A percentile compares a stretch with the other conserved stretches of the same genome.
phyloP scores from a whole-genome alignment of 1,140 invertebrate genomes.

The Oryzaephilus surinamensis region DNA sequence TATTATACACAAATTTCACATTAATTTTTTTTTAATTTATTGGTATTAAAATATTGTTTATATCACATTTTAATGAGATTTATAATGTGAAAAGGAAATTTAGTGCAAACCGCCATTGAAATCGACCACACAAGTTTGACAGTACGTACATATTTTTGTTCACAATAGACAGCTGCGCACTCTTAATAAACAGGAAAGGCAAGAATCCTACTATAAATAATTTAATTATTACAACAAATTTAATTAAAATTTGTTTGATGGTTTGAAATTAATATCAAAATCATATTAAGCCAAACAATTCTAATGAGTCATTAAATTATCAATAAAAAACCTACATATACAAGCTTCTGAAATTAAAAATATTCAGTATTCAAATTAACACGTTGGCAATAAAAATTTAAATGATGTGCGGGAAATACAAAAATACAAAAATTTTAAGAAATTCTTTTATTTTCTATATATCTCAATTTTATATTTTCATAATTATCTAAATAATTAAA shows the following conservation, averaged over 20 bases:
- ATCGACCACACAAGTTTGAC: slow-evolving; percentile 15
- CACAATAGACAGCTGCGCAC: slow-evolving; percentile 4
- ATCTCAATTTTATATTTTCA: no score
- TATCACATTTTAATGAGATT: slow-evolving; percentile 17
- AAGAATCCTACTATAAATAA: neutral
- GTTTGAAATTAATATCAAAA: no score
- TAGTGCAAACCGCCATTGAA: slow-evolving; percentile 22
- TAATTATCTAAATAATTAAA: slow-evolving; percentile 1
- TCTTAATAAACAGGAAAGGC: slow-evolving; percentile 1
- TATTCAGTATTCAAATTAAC: no score
- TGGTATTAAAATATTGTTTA: slow-evolving; percentile 7
- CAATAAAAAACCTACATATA: no score
- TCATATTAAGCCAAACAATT: no score
- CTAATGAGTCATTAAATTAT: no score
- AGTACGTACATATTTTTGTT: no score
- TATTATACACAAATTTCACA: no score
- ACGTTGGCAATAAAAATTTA: no score
- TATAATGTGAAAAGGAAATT: no score
- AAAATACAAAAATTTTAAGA: neutral
- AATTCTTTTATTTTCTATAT: neutral
- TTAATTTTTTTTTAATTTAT: slow-evolving; percentile 10
- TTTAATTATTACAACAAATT: neutral
- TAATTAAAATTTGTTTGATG: slow-evolving; percentile 6
- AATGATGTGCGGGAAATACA: no score
- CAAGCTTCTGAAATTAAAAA: no score